These are phyloP conservation scores for Brachymystax lenok DNA, from an alignment of 2,797 vertebrate genomes.

Conservation along the genomic window DNA sequence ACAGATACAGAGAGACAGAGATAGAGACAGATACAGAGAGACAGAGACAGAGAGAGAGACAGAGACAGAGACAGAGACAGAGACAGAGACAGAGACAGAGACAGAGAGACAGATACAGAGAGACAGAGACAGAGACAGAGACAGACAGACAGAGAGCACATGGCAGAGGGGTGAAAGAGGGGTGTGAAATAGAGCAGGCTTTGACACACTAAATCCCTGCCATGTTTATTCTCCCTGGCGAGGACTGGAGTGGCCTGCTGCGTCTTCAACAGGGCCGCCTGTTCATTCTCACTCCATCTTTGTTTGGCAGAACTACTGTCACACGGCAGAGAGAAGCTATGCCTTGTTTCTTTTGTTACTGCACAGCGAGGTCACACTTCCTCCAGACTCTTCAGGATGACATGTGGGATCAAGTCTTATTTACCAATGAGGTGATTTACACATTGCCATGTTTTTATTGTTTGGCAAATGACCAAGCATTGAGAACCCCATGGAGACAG, in stretches of 20 bases:
- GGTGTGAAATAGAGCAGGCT: not conserved
- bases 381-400: constrained; percentile 9
- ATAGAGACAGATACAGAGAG: too few relatives aligned
- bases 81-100: too few relatives aligned
- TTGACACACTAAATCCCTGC: constrained; percentile 31
- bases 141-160: not conserved
- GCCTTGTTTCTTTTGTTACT: constrained; percentile 60
- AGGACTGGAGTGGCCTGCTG: constrained; percentile 27
- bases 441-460: constrained; percentile 53
- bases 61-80: too few relatives aligned
- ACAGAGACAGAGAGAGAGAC: too few relatives aligned
- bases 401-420: constrained; percentile 39
- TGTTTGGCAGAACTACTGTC: constrained; percentile 39
- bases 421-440: constrained; percentile 64
- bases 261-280: constrained; percentile 32
- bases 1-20: too few relatives aligned
- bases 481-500: not conserved
- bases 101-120: too few relatives aligned
- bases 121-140: too few relatives aligned
- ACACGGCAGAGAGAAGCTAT: constrained; percentile 29
- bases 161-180: not conserved
- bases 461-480: constrained; percentile 48
- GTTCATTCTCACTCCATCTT: constrained; percentile 49
- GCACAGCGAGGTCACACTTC: constrained; percentile 57
- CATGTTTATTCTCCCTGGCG: constrained; percentile 46